phyloP scores from a whole-genome alignment of 2,797 vertebrate species.

The Halcyon smyrnensis region DNA sequence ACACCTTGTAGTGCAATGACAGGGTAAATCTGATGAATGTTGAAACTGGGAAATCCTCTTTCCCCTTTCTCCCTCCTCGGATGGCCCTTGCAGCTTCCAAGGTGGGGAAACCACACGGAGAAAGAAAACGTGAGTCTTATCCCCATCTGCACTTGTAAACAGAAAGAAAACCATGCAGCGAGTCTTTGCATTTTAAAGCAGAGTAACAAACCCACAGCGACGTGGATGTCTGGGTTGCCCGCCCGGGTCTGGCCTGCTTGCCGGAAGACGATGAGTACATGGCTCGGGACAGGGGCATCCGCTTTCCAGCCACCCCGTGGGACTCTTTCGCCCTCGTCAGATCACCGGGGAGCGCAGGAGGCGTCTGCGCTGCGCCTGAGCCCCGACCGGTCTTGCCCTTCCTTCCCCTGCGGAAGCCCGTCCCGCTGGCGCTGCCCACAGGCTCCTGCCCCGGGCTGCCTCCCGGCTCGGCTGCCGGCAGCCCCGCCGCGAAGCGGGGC shows the following conservation, averaged over 20 bases:
- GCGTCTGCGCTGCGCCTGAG: accelerated
- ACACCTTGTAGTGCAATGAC: constrained; percentile 41
- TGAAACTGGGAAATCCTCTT: background rate
- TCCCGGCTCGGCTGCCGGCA: background rate
- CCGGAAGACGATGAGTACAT: background rate
- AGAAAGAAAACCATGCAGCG: constrained; percentile 3
- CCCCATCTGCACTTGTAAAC: background rate
- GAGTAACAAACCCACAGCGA: background rate
- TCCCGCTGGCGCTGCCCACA: background rate
- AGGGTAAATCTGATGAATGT: constrained; percentile 32
- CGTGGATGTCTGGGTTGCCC: background rate
- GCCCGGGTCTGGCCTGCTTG: background rate
- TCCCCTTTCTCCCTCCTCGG: background rate
- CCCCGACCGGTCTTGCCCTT: background rate
- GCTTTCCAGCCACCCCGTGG: accelerated
- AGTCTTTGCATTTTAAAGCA: background rate
- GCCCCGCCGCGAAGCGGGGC: background rate
- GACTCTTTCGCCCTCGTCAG: background rate
- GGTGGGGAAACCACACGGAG: background rate
- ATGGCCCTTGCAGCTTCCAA: background rate
- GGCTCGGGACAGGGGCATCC: background rate
- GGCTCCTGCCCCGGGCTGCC: background rate
- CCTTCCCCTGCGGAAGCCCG: background rate
- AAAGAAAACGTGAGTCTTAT: background rate
- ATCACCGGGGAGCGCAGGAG: background rate